These are phyloP conservation scores for Hyles lineata DNA, from an alignment of 2,888 invertebrate species.

Conservation along the genomic window DNA sequence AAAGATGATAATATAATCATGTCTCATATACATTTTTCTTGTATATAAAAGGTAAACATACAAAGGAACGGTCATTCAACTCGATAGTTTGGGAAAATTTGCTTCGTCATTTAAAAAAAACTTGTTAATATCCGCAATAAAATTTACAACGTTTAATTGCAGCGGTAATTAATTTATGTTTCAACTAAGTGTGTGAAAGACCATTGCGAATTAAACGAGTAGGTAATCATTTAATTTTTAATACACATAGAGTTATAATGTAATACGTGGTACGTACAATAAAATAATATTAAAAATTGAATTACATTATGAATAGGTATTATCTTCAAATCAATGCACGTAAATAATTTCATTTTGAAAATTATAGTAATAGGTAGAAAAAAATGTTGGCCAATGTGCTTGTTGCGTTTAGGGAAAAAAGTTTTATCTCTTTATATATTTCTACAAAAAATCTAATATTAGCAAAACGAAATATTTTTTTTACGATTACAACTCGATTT, in stretches of 20 bases:
- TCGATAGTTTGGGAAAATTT: neutral
- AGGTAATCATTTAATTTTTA: neutral
- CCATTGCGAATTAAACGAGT: neutral
- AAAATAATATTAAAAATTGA: too few relatives aligned
- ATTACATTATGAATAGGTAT: too few relatives aligned
- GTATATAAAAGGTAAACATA: neutral
- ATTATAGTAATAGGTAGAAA: too few relatives aligned
- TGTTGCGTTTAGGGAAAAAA: too few relatives aligned
- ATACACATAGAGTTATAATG: too few relatives aligned
- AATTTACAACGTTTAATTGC: constrained; percentile 3
- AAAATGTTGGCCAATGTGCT: too few relatives aligned
- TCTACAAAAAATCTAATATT: neutral
- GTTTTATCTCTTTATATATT: too few relatives aligned
- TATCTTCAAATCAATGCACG: too few relatives aligned
- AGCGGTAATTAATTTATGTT: constrained; percentile 13
- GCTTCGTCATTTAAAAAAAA: neutral
- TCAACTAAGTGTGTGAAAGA: neutral
- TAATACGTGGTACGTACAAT: too few relatives aligned
- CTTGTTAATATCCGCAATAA: neutral
- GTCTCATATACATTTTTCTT: neutral
- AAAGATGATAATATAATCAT: neutral
- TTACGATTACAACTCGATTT: neutral
- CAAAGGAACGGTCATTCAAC: neutral
- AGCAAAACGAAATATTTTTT: neutral
- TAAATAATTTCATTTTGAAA: too few relatives aligned